Evolutionary conservation across 2,797 vertebrate genomes (phyloP), one percentile per base, ranked within the genome.

Genomic region (Pseudochromis fuscus): DNA sequence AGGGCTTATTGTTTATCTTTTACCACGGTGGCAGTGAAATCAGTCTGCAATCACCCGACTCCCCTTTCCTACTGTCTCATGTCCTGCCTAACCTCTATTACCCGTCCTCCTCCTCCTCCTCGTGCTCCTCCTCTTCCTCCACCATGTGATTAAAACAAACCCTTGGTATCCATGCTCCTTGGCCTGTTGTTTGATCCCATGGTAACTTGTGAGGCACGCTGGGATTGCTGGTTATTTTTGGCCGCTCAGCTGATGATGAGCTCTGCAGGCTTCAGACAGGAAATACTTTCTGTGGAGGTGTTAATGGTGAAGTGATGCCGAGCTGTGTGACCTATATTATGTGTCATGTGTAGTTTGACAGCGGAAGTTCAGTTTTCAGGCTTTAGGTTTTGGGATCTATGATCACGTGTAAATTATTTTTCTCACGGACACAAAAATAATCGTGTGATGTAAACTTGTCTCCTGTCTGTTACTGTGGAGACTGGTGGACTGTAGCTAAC

Each of bases 71-170:
- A 35, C 49, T 58, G 38, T 61, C 35, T 58, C 62, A 48, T 75
- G 42, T 51, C 65, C 2, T 27, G 10, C 52, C 59, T 53, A 15
- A 30, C 51, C 7, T 2, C 45, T 49, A 33, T 30, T 50, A 42
- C 25, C 15, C 37, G 25, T 59, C 19, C 38, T 59, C 37, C 64
- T 62, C 50, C 28, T 46, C 35, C 37, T 48, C 52, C 30, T 55
- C 57, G 3, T 18, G 24, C 31, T 23, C 53, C 11, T 65, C 51
- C 7, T 64, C 67, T 37, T 44, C 46, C 46, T 28, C 66, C 57
- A 71, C 59, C 75, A 59, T 69, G 75, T 78, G 83, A 88, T 83
- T 86, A 77, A 68, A 83, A 62, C 76, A 72, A 81, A 45, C 23
- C 65, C 63, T 46, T 28, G 37, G 59, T 67, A 33, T 69, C 63